These are phyloP conservation scores for Himalopsyche phryganea DNA, from an alignment of 1,140 invertebrate genomes.

Conservation along the genomic window DNA sequence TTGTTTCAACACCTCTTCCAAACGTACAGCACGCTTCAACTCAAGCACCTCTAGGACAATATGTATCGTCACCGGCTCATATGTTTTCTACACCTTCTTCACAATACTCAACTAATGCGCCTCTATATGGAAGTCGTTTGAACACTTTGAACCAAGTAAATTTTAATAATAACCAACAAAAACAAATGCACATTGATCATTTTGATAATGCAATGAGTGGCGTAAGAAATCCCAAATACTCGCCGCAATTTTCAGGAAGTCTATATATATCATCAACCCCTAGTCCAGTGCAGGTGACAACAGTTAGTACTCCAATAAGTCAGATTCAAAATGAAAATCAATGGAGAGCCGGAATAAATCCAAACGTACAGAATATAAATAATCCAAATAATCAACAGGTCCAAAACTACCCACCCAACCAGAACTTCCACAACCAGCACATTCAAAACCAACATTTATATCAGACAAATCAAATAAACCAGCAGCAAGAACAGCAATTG, in stretches of 20 bases:
- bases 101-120: conserved; percentile 20
- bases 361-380: background rate
- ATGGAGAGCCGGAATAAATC: conserved; percentile 5
- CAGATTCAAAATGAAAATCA: conserved; percentile 13
- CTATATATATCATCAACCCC: conserved; percentile 20
- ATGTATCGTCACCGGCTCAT: conserved; percentile 44
- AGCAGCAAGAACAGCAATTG: conserved; percentile 11
- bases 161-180: conserved; percentile 35
- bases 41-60: conserved; percentile 38
- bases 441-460: conserved; percentile 37
- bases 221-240: conserved; percentile 39
- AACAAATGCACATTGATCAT: conserved; percentile 47
- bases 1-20: conserved; percentile 21
- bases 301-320: conserved; percentile 3
- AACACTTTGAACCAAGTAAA: conserved; percentile 9
- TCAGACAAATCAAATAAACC: conserved; percentile 11
- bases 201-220: conserved; percentile 48
- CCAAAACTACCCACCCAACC: background rate
- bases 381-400: conserved; percentile 4
- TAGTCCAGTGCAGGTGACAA: conserved; percentile 5
- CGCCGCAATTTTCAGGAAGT: conserved; percentile 2
- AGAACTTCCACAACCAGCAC: conserved; percentile 37
- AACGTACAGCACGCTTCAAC: conserved; percentile 43
- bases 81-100: conserved; percentile 37
- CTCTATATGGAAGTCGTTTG: conserved; percentile 13